Conservation (phyloP, 2,888 invertebrate species). For the Drosophila yooni region DNA sequence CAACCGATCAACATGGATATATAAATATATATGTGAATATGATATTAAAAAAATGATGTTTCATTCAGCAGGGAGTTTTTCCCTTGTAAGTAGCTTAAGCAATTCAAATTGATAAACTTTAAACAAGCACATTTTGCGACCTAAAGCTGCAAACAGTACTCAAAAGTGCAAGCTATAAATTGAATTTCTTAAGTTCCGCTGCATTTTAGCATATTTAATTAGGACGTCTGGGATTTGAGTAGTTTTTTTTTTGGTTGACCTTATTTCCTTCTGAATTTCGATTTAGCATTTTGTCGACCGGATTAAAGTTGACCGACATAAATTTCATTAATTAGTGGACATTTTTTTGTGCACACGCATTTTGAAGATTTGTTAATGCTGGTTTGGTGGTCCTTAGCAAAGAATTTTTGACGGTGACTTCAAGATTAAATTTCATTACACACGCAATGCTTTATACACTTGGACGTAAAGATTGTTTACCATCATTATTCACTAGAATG, state of each 20-base stretch:
- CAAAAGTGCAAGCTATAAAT: conserved; percentile 44
- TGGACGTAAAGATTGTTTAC: neutral
- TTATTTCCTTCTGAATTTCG: conserved; percentile 30
- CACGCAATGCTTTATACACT: neutral
- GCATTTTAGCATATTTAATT: conserved; percentile 59
- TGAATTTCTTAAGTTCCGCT: neutral
- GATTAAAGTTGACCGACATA: conserved; percentile 66
- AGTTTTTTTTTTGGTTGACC: conserved; percentile 43
- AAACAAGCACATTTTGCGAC: conserved; percentile 28
- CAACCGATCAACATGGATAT: conserved; percentile 52
- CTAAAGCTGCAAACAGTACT: conserved; percentile 61
- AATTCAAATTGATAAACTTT: neutral
- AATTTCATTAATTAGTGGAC: conserved; percentile 68
- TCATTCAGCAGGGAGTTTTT: neutral
- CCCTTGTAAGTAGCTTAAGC: neutral
- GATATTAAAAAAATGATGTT: neutral
- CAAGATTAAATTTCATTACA: conserved; percentile 19
- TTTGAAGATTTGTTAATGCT: conserved; percentile 60
- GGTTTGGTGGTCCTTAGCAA: conserved; percentile 50
- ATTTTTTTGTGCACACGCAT: conserved; percentile 37
- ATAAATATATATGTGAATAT: neutral
- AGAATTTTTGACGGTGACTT: conserved; percentile 52
- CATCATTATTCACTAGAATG: too few species aligned
- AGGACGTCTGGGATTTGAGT: conserved; percentile 26
- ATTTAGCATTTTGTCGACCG: conserved; percentile 24